Percentiles rank a stretch among this genome's conserved stretches.
These are phyloP conservation scores for Zaprionus ghesquierei DNA, from an alignment of 1,140 invertebrate genomes.

Conservation along the genomic window DNA sequence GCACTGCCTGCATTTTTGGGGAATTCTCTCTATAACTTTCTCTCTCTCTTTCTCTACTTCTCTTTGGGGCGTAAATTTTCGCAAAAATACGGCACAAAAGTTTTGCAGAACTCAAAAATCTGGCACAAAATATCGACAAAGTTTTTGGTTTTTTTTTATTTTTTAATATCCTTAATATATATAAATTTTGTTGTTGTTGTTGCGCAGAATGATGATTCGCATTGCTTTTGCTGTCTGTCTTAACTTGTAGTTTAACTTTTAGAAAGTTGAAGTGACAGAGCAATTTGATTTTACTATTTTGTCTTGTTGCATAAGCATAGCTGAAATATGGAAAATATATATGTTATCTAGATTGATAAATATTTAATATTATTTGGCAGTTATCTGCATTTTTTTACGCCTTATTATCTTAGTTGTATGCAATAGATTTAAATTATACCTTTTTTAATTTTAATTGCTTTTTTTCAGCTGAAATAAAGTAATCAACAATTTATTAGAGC, in stretches of 20 bases:
- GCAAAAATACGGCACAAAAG: constrained; percentile 24
- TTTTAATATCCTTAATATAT: constrained; percentile 6
- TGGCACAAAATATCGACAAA: constrained; percentile 32
- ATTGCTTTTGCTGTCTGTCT: neutral
- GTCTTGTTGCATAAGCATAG: too few species aligned
- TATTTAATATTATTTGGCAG: too few species aligned
- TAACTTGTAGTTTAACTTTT: constrained; percentile 9
- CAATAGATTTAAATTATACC: too few species aligned
- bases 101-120: constrained; percentile 38
- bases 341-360: too few species aligned
- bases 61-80: neutral
- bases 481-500: too few species aligned
- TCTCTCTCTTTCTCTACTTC: neutral
- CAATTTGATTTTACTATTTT: neutral
- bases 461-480: too few species aligned
- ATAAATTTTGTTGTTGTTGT: neutral
- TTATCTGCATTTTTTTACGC: too few species aligned
- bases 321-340: too few species aligned
- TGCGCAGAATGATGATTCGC: neutral
- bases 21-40: neutral
- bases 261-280: neutral
- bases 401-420: too few species aligned
- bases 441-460: too few species aligned
- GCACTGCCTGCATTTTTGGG: constrained; percentile 1
- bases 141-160: constrained; percentile 9